Evolutionary conservation across 1,140 invertebrate genomes (phyloP).

Genomic region (Leptinotarsa texana): DNA sequence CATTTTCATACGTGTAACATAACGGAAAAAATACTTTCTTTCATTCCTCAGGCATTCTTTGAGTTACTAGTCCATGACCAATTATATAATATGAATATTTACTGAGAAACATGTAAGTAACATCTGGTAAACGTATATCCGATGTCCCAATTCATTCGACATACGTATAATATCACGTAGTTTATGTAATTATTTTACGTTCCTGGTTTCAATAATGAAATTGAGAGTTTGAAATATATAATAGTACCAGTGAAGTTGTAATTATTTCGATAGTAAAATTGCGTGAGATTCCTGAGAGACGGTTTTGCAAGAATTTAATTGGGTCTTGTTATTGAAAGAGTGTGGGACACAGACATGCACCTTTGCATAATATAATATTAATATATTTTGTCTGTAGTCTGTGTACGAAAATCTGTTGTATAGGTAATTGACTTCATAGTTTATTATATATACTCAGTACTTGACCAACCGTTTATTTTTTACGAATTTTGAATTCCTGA

Average conservation of each 20-base stretch:
- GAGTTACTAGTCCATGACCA: not conserved
- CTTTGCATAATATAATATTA: too few species aligned
- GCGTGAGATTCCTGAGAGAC: not conserved
- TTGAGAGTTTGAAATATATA: not conserved
- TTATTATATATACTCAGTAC: too few species aligned
- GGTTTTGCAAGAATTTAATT: not conserved
- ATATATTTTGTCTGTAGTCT: too few species aligned
- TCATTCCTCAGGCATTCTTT: too few species aligned
- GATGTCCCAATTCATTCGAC: not conserved
- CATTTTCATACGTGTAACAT: too few species aligned
- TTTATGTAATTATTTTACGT: not conserved
- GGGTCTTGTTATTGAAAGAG: too few species aligned
- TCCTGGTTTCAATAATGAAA: not conserved
- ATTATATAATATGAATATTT: not conserved
- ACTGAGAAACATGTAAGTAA: not conserved
- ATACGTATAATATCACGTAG: not conserved
- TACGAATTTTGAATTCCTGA: too few species aligned
- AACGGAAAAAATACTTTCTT: too few species aligned
- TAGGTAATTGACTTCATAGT: too few species aligned
- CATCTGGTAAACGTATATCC: conserved; percentile 1
- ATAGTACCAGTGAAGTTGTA: not conserved
- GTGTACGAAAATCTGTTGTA: too few species aligned
- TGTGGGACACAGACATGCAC: too few species aligned
- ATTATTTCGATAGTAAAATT: not conserved
- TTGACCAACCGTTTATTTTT: too few species aligned